A percentile compares a stretch with the other conserved stretches of the same genome.
Evolutionary conservation across 2,888 invertebrate species (phyloP).

Genomic region (Anthoptus insignis): DNA sequence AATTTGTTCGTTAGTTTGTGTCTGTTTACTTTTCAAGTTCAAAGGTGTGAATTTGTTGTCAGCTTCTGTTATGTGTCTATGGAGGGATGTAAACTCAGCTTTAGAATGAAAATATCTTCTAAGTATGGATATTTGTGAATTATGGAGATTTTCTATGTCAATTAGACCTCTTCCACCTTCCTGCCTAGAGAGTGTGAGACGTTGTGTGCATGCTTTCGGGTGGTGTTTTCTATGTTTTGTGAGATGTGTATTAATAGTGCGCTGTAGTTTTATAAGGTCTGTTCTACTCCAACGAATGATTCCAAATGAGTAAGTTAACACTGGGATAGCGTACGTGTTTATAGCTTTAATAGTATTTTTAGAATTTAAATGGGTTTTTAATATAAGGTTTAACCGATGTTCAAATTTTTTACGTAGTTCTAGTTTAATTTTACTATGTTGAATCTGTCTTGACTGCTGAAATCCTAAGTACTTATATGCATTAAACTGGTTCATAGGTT

Average conservation of each 20-base stretch:
- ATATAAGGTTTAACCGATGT: constrained; percentile 18
- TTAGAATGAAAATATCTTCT: constrained; percentile 29
- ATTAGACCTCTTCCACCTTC: constrained; percentile 36
- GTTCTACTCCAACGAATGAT: constrained; percentile 15
- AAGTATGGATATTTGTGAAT: constrained; percentile 37
- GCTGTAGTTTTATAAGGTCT: constrained; percentile 14
- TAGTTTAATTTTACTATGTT: constrained; percentile 18
- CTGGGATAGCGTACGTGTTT: constrained; percentile 29
- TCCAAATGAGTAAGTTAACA: constrained; percentile 24
- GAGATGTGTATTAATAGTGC: constrained; percentile 4
- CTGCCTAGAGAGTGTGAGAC: neutral
- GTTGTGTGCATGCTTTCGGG: constrained; percentile 4
- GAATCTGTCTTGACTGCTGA: constrained; percentile 9
- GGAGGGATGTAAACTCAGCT: neutral
- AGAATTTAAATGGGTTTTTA: constrained; percentile 18
- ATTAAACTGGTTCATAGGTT: constrained; percentile 12
- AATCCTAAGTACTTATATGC: constrained; percentile 37
- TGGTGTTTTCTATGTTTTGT: constrained; percentile 33
- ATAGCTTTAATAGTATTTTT: constrained; percentile 32
- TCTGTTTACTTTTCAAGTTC: neutral
- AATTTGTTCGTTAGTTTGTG: neutral
- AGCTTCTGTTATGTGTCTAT: neutral
- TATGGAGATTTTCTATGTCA: constrained; percentile 31
- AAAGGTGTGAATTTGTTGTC: constrained; percentile 2
- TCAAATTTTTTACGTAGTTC: constrained; percentile 20